Evolutionary conservation across 2,797 vertebrate species (phyloP), one percentile per base, ranked within the genome.

Genomic region (Furcifer pardalis): DNA sequence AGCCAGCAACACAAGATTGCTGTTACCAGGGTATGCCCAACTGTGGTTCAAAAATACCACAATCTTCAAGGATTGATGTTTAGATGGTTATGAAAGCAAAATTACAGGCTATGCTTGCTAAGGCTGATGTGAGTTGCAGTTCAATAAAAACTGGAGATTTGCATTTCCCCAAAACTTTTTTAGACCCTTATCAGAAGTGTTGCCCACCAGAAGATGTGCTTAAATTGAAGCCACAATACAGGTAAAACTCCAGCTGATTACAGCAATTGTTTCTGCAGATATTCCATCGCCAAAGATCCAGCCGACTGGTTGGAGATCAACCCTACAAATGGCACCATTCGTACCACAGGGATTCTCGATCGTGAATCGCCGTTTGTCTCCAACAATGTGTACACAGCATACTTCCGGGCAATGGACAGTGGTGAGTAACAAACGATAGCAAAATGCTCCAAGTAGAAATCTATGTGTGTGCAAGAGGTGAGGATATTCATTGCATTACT

Each of bases 231-330:
- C 0, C 9, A 0, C 0, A 79, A 59, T 1, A 1, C 10, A 17
- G 10, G 17, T 3, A 21, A 6, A 15, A 79, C 25, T 0, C 0
- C 4, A 1, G 12, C 42, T 63, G 72, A 21, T 1, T 68, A 19
- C 40, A 83, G 12, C 21, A 40, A 23, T 0, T 86, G 1, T 42
- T 75, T 32, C 1, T 74, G 1, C 90, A 99, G 98, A 94, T 99
- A 98, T 79, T 97, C 98, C 0, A 91, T 98, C 80, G 95, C 97
- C 92, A 96, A 95, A 94, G 98, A 99, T 93, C 98, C 97, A 0
- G 98, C 98, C 19, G 97, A 97, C 59, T 99, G 98, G 98, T 95
- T 99, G 87, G 97, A 96, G 60, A 98, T 99, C 88, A 97, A 98
- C 93, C 97, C 98, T 0, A 96, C 97, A 90, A 97, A 97, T 2